Evolutionary conservation across 2,888 invertebrate genomes (phyloP).

Genomic region (Drosophila affinis): DNA sequence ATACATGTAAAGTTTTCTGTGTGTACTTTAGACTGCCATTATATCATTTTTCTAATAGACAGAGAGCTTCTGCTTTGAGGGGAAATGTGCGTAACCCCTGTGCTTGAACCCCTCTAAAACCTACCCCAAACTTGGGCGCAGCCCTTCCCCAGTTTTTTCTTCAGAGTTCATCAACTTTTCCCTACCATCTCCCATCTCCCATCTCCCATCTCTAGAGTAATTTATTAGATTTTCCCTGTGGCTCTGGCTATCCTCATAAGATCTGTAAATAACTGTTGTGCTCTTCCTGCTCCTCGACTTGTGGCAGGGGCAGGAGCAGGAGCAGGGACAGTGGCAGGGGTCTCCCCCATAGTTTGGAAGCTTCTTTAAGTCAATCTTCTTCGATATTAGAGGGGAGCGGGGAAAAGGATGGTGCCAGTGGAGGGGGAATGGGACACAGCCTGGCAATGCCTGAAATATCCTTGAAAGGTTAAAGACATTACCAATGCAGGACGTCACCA

Average conservation of each 20-base stretch:
- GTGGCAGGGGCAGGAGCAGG: neutral
- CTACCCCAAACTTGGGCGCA: conserved; percentile 8
- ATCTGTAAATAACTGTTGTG: conserved; percentile 42
- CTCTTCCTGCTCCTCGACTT: conserved; percentile 11
- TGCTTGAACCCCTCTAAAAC: conserved; percentile 14
- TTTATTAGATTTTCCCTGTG: conserved; percentile 47
- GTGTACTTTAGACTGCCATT: conserved; percentile 37
- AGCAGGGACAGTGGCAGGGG: conserved; percentile 10
- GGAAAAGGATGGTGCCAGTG: neutral
- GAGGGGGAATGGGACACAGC: conserved; percentile 39
- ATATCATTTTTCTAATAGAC: conserved; percentile 49
- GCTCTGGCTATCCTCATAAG: conserved; percentile 46
- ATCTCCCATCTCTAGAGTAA: conserved; percentile 25
- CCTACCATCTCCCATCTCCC: conserved; percentile 7
- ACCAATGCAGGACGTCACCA: conserved; percentile 63
- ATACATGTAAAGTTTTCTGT: conserved; percentile 28
- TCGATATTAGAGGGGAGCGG: conserved; percentile 54
- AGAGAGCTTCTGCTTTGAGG: conserved; percentile 5
- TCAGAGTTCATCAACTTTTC: conserved; percentile 74
- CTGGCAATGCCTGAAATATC: conserved; percentile 72
- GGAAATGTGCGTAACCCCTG: conserved; percentile 37
- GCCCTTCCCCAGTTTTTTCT: conserved; percentile 16
- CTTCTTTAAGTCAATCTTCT: conserved; percentile 56
- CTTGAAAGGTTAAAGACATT: conserved; percentile 83
- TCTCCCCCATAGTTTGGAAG: conserved; percentile 15